Conservation (phyloP, 2,888 invertebrate genomes). For the Macrostomum cliftonense region DNA sequence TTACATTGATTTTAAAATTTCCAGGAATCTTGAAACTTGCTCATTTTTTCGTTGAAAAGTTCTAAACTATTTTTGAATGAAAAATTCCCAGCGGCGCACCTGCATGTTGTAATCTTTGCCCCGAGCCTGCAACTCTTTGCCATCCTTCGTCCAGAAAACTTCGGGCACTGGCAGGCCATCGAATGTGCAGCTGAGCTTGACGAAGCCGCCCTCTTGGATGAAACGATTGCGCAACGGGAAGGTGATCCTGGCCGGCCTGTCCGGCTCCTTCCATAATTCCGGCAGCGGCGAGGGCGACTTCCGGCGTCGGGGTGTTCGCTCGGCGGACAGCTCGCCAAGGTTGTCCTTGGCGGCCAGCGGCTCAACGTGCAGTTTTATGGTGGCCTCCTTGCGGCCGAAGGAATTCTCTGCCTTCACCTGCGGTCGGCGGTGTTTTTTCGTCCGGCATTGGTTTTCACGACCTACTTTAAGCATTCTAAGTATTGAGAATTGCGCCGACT, state of each 20-base stretch:
- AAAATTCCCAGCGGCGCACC: no score
- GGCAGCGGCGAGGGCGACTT: neutral
- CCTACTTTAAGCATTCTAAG: no score
- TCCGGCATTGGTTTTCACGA: no score
- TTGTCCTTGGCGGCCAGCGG: neutral
- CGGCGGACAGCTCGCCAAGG: no score
- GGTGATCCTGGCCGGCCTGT: conserved; percentile 65
- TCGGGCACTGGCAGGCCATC: conserved; percentile 82
- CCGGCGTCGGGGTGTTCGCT: no score
- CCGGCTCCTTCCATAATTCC: conserved; percentile 14
- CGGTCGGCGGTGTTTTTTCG: neutral
- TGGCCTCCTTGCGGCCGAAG: conserved; percentile 30
- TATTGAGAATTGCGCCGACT: no score
- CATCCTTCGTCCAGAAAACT: conserved; percentile 41
- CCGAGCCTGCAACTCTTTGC: no score
- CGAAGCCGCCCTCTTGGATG: conserved; percentile 75
- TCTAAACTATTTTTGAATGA: no score
- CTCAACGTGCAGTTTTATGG: conserved; percentile 31
- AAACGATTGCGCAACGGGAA: conserved; percentile 94
- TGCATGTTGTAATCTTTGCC: no score
- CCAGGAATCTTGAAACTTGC: no score
- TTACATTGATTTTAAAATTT: no score
- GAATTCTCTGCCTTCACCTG: conserved; percentile 30
- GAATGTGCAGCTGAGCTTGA: conserved; percentile 88
- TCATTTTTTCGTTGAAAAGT: no score